Evolutionary conservation across 2,797 vertebrate genomes (phyloP), one percentile per base, ranked within the genome.

Genomic region (Nasua narica): DNA sequence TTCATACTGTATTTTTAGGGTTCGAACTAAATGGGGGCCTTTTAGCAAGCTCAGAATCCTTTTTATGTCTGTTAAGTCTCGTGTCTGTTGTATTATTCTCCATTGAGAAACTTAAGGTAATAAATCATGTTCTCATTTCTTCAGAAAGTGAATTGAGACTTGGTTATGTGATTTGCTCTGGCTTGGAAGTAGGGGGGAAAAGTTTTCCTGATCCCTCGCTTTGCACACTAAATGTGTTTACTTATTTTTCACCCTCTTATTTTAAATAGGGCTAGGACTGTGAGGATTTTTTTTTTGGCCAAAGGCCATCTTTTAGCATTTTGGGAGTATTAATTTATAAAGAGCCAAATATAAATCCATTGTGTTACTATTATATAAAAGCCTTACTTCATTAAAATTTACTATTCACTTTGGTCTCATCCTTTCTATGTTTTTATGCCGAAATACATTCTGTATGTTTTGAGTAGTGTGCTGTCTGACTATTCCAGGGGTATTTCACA

Each of bases 401-500:
- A 96, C 86, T 94, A 5, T 96, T 98, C 98, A 85, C 94, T 98
- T 97, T 98, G 96, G 29, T 95, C 97, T 98, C 96, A 97, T 98
- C 72, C 97, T 96, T 97, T 98, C 90, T 92, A 76, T 98, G 95
- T 98, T 97, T 93, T 97, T 95, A 97, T 27, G 27, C 35, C 54
- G 84, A 58, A 98, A 96, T 78, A 56, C 82, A 27, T 98, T 96
- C 87, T 98, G 77, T 98, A 58, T 96, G 50, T 98, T 98, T 94
- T 69, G 35, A 46, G 56, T 92, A 89, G 91, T 98, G 95, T 97
- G 97, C 96, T 97, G 84, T 97, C 91, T 98, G 98, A 98, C 96
- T 98, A 91, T 98, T 98, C 91, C 95, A 98, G 96, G 97, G 94
- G 65, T 97, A 97, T 97, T 98, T 98, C 84, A 90, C 54, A 95